These are phyloP conservation scores for Falco biarmicus DNA, from an alignment of 2,797 vertebrate species.

Conservation along the genomic window DNA sequence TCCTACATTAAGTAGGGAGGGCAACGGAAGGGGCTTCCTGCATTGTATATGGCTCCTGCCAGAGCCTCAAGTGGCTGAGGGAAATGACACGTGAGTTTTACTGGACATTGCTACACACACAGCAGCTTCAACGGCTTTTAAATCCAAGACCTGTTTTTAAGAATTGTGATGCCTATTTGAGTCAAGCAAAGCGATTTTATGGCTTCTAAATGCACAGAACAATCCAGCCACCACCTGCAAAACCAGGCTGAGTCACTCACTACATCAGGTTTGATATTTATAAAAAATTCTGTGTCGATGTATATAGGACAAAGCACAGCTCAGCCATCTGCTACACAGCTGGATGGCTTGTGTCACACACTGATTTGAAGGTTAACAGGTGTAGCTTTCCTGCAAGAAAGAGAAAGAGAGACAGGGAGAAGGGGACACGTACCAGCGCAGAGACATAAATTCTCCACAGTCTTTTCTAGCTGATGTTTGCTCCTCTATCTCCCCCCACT, in stretches of 20 bases:
- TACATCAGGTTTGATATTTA: not conserved
- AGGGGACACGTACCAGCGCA: not conserved
- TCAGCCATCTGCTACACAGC: constrained; percentile 2
- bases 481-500: not conserved
- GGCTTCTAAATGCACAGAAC: not conserved
- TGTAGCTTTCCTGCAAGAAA: not conserved
- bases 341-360: not conserved
- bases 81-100: not conserved
- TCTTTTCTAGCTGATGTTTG: not conserved
- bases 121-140: not conserved
- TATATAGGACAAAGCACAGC: not conserved
- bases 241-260: not conserved
- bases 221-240: not conserved
- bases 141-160: not conserved
- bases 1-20: not conserved
- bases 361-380: not conserved
- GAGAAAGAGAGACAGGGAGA: not conserved
- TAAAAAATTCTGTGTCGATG: not conserved
- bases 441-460: not conserved
- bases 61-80: not conserved
- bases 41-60: not conserved
- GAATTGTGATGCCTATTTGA: not conserved
- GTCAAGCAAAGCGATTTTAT: not conserved
- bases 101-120: not conserved
- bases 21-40: not conserved